Percentiles rank a stretch among this genome's conserved stretches.
phyloP scores from a whole-genome alignment of 2,113 vertebrate species.

The Ramphastos sulfuratus region DNA sequence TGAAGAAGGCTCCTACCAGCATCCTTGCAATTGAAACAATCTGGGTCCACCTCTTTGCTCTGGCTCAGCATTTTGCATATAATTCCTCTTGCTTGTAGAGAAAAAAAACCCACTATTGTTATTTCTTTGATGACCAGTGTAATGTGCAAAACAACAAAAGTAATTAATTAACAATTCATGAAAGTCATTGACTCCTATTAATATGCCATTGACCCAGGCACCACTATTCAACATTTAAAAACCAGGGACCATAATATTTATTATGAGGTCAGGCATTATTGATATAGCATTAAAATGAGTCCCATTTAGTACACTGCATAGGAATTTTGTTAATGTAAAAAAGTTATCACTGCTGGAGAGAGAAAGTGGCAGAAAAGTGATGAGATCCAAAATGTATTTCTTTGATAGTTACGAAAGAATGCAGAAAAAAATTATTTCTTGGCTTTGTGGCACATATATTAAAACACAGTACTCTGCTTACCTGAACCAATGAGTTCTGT shows the following conservation, averaged over 20 bases:
- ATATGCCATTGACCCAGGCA: slow-evolving; percentile 63
- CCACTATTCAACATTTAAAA: slow-evolving; percentile 63
- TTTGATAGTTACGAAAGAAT: background rate
- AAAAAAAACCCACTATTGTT: slow-evolving; percentile 9
- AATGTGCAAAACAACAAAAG: slow-evolving; percentile 55
- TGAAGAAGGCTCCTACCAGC: background rate
- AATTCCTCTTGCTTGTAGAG: background rate
- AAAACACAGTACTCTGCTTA: background rate
- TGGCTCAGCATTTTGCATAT: background rate
- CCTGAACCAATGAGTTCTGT: background rate
- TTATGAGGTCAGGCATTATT: slow-evolving; percentile 68
- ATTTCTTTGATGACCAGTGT: slow-evolving; percentile 41
- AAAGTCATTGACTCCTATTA: slow-evolving; percentile 67
- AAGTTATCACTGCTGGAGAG: background rate
- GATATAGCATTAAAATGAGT: slow-evolving; percentile 70
- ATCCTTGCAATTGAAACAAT: background rate
- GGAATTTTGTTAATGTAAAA: slow-evolving; percentile 41
- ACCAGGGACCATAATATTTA: slow-evolving; percentile 55
- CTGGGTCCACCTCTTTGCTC: background rate
- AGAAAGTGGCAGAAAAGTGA: background rate
- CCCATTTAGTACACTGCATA: slow-evolving; percentile 56
- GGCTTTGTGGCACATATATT: background rate
- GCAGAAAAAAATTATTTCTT: background rate
- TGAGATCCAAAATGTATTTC: background rate
- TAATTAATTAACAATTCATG: slow-evolving; percentile 77